A percentile compares a stretch with the other conserved stretches of the same genome.
Evolutionary conservation across 2,797 vertebrate species (phyloP).

Genomic region (Enteromius viviparus): DNA sequence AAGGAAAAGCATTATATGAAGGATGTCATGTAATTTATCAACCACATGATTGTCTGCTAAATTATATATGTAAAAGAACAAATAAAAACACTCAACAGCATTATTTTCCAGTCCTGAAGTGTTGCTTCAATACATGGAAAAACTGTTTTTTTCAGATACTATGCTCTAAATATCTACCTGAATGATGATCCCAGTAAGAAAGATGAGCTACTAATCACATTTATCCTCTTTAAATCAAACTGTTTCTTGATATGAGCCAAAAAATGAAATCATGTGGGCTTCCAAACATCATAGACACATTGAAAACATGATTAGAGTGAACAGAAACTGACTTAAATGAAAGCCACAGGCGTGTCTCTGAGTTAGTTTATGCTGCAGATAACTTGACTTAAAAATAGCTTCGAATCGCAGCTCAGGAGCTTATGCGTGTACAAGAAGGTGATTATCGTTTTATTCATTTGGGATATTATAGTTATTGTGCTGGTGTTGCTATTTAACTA

Average conservation of each 20-base stretch:
- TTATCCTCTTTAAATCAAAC: neutral
- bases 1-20: constrained; percentile 59
- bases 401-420: neutral
- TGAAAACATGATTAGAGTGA: constrained; percentile 4
- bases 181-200: constrained; percentile 1
- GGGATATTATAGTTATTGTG: neutral
- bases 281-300: neutral
- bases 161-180: constrained; percentile 9
- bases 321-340: neutral
- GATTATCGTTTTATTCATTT: neutral
- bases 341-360: neutral
- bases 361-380: neutral
- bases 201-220: constrained; percentile 24
- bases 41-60: constrained; percentile 73
- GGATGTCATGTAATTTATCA: constrained; percentile 61
- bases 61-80: constrained; percentile 61
- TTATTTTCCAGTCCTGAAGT: constrained; percentile 56
- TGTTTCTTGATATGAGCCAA: constrained; percentile 8
- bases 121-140: constrained; percentile 37
- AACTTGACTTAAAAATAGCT: neutral
- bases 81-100: constrained; percentile 37
- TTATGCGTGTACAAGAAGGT: neutral
- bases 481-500: constrained; percentile 12
- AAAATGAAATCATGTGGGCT: constrained; percentile 6
- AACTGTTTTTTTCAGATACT: neutral